Conservation (phyloP, 2,113 vertebrate genomes). For the Pheucticus melanocephalus region DNA sequence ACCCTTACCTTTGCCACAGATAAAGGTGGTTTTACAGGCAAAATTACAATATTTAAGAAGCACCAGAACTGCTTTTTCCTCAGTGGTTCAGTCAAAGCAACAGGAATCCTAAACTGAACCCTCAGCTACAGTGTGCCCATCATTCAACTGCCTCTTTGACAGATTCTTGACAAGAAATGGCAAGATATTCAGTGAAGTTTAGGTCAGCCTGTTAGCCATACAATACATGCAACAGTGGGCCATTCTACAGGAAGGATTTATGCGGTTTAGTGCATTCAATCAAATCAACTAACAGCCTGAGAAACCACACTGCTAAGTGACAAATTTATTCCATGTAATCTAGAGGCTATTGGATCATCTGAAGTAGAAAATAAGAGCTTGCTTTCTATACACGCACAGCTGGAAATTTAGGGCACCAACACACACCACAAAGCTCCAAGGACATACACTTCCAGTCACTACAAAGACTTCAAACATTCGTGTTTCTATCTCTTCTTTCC, state of each 20-base stretch:
- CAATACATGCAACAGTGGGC: background rate
- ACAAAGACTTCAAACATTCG: background rate
- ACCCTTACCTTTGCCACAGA: background rate
- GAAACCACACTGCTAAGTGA: background rate
- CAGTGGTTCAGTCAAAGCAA: background rate
- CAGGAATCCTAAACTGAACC: background rate
- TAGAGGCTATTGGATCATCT: background rate
- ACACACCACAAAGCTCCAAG: background rate
- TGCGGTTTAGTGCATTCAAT: background rate
- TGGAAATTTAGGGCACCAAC: background rate
- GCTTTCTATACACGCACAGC: background rate
- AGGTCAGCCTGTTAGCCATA: background rate
- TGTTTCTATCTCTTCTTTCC: background rate
- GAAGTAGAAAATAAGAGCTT: background rate
- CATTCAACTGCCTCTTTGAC: background rate
- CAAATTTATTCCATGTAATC: background rate
- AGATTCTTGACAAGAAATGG: background rate
- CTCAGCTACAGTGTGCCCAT: background rate
- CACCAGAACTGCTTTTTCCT: background rate
- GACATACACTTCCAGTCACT: background rate
- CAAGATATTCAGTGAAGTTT: background rate
- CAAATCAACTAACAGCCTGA: background rate
- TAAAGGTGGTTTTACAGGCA: background rate
- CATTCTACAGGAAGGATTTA: background rate
- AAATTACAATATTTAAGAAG: background rate